Conservation (phyloP, 2,797 vertebrate species). For the Rhinichthys osculus region DNA sequence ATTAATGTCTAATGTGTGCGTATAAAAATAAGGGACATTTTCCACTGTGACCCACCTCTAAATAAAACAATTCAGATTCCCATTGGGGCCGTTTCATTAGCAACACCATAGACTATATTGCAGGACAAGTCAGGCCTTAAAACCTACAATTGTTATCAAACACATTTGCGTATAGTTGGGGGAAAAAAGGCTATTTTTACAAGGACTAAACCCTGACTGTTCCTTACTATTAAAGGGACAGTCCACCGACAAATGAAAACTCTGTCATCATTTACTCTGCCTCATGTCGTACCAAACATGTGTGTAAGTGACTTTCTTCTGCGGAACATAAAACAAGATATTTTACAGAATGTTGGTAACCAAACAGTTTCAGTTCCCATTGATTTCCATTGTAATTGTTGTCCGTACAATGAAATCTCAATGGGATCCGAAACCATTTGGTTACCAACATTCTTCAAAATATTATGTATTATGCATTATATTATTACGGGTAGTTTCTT, state of each 20-base stretch:
- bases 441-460: not conserved
- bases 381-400: not conserved
- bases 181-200: not conserved
- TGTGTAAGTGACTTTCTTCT: not conserved
- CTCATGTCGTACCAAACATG: not conserved
- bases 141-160: not conserved
- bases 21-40: conserved; percentile 27
- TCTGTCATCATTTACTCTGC: not conserved
- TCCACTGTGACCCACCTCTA: conserved; percentile 24
- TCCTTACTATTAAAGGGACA: not conserved
- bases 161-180: not conserved
- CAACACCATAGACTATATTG: not conserved
- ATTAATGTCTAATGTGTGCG: conserved; percentile 26
- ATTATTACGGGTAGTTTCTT: not conserved
- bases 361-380: not conserved
- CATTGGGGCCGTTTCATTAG: not conserved
- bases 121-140: not conserved
- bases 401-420: too few relatives aligned
- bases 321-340: not conserved
- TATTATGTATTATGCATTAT: not conserved
- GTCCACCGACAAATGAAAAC: not conserved
- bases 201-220: not conserved
- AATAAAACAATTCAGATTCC: not conserved
- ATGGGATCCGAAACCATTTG: not conserved
- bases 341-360: not conserved